Base-by-base conservation (phyloP, 2,113 vertebrate genomes). In the Gulo gulo region DNA sequence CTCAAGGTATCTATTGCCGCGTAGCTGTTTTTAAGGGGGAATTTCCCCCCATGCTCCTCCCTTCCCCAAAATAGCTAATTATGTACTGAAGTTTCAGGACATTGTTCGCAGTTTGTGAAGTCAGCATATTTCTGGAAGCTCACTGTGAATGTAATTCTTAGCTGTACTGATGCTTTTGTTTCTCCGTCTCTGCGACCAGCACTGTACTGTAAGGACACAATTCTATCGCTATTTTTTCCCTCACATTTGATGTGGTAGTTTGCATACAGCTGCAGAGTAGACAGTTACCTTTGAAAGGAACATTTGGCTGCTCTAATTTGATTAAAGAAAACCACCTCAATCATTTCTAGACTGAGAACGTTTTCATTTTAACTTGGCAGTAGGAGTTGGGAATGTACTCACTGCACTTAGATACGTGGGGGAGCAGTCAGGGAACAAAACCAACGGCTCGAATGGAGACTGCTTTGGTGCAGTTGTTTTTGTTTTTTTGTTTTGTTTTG, bases 211-310 rank as follows among this genome's bases (percentile, higher is more conserved):
- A 98, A 98, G 98, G 98, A 98, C 94, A 99, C 98, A 98, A 98
- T 99, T 99, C 99, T 98, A 98, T 98, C 97, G 98, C 97, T 98
- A 98, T 98, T 98, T 98, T 97, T 94, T 90, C 80, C 96, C 31
- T 97, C 97, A 98, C 98, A 98, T 99, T 99, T 99, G 99, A 98
- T 99, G 98, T 99, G 98, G 98, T 99, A 96, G 98, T 99, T 99
- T 99, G 99, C 99, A 99, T 99, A 99, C 99, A 99, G 98, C 99
- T 99, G 99, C 99, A 98, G 98, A 98, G 98, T 99, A 99, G 99
- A 99, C 99, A 99, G 99, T 99, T 99, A 99, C 98, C 98, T 99
- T 98, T 99, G 98, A 99, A 99, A 99, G 98, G 99, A 99, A 99
- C 98, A 99, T 99, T 99, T 99, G 99, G 99, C 99, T 96, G 98